Percentiles rank a stretch among this genome's conserved stretches.
Conservation (phyloP, 1,140 invertebrate species). For the Ceratina japonica region DNA sequence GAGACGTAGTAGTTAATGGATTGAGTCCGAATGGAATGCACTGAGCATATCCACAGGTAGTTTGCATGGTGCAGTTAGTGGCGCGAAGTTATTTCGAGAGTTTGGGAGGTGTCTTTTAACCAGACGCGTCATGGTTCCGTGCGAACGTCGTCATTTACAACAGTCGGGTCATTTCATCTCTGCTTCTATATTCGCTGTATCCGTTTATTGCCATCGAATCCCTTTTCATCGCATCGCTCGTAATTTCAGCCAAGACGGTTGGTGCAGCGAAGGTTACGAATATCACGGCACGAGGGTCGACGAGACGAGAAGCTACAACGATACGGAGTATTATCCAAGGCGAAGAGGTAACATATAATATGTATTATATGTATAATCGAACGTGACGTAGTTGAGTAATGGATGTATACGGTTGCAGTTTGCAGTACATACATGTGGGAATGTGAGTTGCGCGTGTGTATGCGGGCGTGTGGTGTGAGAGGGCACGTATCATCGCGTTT, state of each 20-base stretch:
- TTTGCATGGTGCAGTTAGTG: constrained; percentile 56
- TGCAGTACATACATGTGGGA: no score
- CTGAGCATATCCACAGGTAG: constrained; percentile 45
- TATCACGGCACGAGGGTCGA: constrained; percentile 74
- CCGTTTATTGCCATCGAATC: not conserved
- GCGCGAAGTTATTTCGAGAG: constrained; percentile 3
- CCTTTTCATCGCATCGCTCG: constrained; percentile 44
- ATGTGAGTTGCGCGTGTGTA: no score
- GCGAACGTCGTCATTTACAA: constrained; percentile 31
- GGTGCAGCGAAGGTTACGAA: constrained; percentile 79
- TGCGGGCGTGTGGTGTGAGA: no score
- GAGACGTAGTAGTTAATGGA: no score
- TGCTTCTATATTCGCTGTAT: constrained; percentile 22
- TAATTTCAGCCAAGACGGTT: constrained; percentile 78
- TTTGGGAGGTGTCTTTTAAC: constrained; percentile 9
- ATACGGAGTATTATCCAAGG: constrained; percentile 77
- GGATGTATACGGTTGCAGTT: not conserved
- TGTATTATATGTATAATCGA: not conserved
- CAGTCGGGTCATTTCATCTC: constrained; percentile 44
- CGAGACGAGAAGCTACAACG: constrained; percentile 77
- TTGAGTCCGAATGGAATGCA: not conserved
- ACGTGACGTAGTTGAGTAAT: not conserved
- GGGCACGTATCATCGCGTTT: no score
- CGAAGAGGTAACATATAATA: constrained; percentile 69
- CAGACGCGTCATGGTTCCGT: not conserved